phyloP scores from a whole-genome alignment of 2,113 vertebrate species.

The Lagopus muta region DNA sequence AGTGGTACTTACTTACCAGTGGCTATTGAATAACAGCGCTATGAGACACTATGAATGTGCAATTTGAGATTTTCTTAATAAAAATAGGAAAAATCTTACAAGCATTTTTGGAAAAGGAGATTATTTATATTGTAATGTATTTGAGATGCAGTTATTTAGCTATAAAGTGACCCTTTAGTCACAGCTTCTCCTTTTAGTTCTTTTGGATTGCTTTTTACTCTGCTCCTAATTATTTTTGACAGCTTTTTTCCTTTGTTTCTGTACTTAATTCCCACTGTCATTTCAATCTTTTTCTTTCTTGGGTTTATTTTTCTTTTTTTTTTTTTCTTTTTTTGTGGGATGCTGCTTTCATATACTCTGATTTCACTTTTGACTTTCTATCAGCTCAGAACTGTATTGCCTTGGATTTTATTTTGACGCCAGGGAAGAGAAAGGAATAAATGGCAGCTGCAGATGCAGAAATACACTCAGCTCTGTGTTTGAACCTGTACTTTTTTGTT shows the following conservation, averaged over 20 bases:
- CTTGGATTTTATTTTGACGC: neutral
- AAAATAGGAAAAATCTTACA: neutral
- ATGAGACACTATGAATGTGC: neutral
- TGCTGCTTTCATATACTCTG: neutral
- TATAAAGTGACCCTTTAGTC: neutral
- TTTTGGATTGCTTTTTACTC: neutral
- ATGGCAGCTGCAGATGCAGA: neutral
- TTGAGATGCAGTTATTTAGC: neutral
- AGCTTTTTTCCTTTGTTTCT: neutral
- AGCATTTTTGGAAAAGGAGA: neutral
- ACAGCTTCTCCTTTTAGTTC: neutral
- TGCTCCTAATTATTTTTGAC: constrained; percentile 22
- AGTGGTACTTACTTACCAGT: neutral
- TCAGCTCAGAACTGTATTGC: neutral
- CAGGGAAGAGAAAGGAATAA: neutral
- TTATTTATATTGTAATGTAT: neutral
- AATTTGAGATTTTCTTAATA: neutral
- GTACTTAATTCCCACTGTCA: neutral
- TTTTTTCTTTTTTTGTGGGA: neutral
- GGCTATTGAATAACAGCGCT: neutral
- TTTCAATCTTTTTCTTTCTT: neutral
- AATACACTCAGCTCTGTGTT: neutral
- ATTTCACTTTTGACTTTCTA: neutral
- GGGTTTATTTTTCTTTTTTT: neutral
- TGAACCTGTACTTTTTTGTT: neutral